Evolutionary conservation across 2,797 vertebrate genomes (phyloP), one percentile per base, ranked within the genome.

Genomic region (Odontamblyopus lacepedii): DNA sequence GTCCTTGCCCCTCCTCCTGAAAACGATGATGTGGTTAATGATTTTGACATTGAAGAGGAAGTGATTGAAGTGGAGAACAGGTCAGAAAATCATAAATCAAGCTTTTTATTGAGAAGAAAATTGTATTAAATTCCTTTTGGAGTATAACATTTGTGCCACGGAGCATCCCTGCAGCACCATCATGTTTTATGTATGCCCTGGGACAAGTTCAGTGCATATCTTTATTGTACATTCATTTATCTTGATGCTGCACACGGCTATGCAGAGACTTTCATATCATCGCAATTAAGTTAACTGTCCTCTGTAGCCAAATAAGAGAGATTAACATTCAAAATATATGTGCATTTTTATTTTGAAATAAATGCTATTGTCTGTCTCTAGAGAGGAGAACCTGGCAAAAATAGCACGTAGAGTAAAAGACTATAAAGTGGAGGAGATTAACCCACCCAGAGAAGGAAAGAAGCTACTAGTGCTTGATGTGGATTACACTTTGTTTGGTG

Each of bases 1-100:
- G 96, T 99, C 74, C 92, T 99, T 88, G 96, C 96, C 8, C 98
- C 98, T 55, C 98, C 97, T 16, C 98, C 98, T 35, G 98, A 99
- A 87, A 99, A 99, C 0, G 98, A 99, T 61, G 98, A 99, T 15
- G 96, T 99, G 74, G 91, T 99, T 78, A 99, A 99, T 70, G 98
- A 99, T 84, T 99, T 99, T 93, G 98, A 99, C 88, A 99, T 99
- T 11, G 98, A 99, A 89, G 98, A 99, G 80, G 98, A 99, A 90
- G 96, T 99, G 79, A 96, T 99, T 83, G 97, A 98, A 91, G 98
- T 99, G 73, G 97, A 99, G 88, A 99, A 99, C 81, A 96, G 98
- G 98, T 97, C 69, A 80, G 93, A 71, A 15, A 60, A 60, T 18
- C 57, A 29, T 60, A 60, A 60, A 62, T 62, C 18, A 62, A 13